A percentile compares a stretch with the other conserved stretches of the same genome.
Evolutionary conservation across 2,113 vertebrate genomes (phyloP).

Genomic region (Electrona antarctica): DNA sequence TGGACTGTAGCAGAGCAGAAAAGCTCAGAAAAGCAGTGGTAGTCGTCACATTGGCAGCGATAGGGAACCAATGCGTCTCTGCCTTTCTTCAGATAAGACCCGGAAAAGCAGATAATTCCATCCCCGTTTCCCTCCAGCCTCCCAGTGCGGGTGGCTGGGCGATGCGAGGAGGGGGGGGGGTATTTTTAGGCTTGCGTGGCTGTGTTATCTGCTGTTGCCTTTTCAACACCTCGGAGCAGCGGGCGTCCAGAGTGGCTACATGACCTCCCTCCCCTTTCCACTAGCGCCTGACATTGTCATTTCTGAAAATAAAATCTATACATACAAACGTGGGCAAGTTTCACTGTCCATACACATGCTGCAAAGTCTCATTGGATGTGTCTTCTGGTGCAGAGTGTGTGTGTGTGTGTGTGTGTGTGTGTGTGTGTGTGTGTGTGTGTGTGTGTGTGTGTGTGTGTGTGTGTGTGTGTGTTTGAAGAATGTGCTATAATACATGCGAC

Average conservation of each 20-base stretch:
- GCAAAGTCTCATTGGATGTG: background rate
- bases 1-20: conserved; percentile 47
- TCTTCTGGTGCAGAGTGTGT: background rate
- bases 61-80: conserved; percentile 76
- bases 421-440: background rate
- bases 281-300: conserved; percentile 39
- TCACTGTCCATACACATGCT: conserved; percentile 49
- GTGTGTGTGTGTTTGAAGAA: conserved; percentile 18
- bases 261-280: conserved; percentile 77
- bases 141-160: conserved; percentile 55
- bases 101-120: conserved; percentile 82
- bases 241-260: conserved; percentile 66
- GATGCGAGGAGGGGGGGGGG: conserved; percentile 46
- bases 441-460: background rate
- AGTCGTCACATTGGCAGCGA: conserved; percentile 69
- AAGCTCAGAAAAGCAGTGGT: conserved; percentile 64
- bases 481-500: conserved; percentile 24
- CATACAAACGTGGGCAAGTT: conserved; percentile 1
- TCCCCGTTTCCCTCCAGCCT: conserved; percentile 60
- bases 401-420: too few species aligned
- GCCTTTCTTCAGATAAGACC: conserved; percentile 84
- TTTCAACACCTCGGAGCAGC: conserved; percentile 80
- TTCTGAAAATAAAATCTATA: conserved; percentile 19
- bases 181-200: conserved; percentile 80
- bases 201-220: conserved; percentile 81